Conservation (phyloP, 2,888 invertebrate species). For the Altica lythri region DNA sequence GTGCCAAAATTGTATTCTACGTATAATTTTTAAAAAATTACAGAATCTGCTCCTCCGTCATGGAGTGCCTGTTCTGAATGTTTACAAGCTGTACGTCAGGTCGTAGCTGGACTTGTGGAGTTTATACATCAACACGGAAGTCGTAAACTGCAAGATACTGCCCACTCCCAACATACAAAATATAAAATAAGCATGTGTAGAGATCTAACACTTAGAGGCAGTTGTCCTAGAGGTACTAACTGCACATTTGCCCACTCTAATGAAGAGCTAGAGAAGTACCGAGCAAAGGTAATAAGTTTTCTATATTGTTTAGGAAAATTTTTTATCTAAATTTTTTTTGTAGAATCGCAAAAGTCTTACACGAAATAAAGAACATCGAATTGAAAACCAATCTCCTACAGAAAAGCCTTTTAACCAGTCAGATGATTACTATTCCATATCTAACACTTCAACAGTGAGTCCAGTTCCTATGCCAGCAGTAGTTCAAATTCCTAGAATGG, state of each 20-base stretch:
- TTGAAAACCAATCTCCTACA: slow-evolving; percentile 51
- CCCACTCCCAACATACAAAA: slow-evolving; percentile 68
- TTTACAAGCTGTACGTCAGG: slow-evolving; percentile 70
- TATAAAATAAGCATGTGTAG: slow-evolving; percentile 92
- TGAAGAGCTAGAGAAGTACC: slow-evolving; percentile 83
- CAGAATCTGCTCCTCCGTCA: slow-evolving; percentile 65
- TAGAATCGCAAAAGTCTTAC: slow-evolving; percentile 61
- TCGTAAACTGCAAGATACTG: slow-evolving; percentile 65
- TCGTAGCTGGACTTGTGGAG: slow-evolving; percentile 77
- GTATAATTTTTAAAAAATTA: slow-evolving; percentile 30
- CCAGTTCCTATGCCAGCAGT: slow-evolving; percentile 51
- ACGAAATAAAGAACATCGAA: slow-evolving; percentile 50
- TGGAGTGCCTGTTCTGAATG: slow-evolving; percentile 70
- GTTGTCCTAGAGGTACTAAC: slow-evolving; percentile 83
- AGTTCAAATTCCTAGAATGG: slow-evolving; percentile 51
- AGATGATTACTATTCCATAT: slow-evolving; percentile 52
- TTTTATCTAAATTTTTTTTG: too few relatives aligned
- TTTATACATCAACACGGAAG: slow-evolving; percentile 78
- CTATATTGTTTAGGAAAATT: too few relatives aligned
- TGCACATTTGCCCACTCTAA: slow-evolving; percentile 94
- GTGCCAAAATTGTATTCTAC: background rate
- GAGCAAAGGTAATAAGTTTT: slow-evolving; percentile 39
- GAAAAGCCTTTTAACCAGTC: slow-evolving; percentile 48
- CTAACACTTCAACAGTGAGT: slow-evolving; percentile 47
- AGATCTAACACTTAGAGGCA: slow-evolving; percentile 77